Evolutionary conservation across 2,113 vertebrate species (phyloP), one percentile per base, ranked within the genome.

Genomic region (Tauraco erythrolophus): DNA sequence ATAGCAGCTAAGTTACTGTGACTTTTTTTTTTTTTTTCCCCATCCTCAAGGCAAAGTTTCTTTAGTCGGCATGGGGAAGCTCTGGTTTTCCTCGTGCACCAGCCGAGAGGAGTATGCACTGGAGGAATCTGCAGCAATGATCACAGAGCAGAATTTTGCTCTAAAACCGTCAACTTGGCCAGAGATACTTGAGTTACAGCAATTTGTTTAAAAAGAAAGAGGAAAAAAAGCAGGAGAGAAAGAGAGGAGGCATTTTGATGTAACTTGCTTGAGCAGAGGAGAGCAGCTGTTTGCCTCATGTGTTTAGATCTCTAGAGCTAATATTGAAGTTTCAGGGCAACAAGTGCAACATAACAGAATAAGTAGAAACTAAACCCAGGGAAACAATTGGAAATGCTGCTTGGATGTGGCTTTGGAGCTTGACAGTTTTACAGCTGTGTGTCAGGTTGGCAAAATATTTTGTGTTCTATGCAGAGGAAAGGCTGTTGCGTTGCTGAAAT

Each of bases 281-380:
- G 70, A 96, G 96, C 96, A 98, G 97, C 97, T 97, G 96, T 88
- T 94, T 89, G 92, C 95, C 96, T 97, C 92, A 91, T 96, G 94
- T 95, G 94, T 93, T 95, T 95, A 91, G 92, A 97, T 94, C 96
- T 97, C 88, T n/a, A 89, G 92, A 96, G 93, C 88, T 96, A 88
- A 94, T 95, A 91, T 50, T 96, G 94, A 94, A 97, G 96, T 97
- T 96, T 94, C 88, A 94, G 82, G 84, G 89, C 91, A 95, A 86
- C 94, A 97, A 97, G 92, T 96, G 87, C 76, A 95, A n/a, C 71
- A 12, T 72, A 88, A 37, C 86, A 97, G 89, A 83, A 37, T 65
- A 41, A 92, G 83, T 15, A 92, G 93, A 95, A 96, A 50, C 79
- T 86, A 92, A 94, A 95, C 86, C 84, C 61, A 46, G 81, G 39